Evolutionary conservation across 2,797 vertebrate species (phyloP).

Genomic region (Typhlichthys subterraneus): DNA sequence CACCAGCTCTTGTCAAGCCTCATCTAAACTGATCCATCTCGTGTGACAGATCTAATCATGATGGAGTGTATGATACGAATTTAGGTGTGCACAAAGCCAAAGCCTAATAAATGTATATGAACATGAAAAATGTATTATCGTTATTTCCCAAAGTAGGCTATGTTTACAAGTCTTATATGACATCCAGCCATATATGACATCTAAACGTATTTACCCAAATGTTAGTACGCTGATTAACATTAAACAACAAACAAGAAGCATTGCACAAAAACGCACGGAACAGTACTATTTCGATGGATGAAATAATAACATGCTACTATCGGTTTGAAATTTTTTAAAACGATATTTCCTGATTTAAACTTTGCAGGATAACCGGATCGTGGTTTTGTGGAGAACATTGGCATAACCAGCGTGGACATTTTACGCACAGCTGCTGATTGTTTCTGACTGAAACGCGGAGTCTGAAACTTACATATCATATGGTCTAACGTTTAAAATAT

Average conservation of each 20-base stretch:
- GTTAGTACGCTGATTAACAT: slow-evolving; percentile 13
- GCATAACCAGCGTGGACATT: slow-evolving; percentile 33
- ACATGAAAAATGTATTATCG: slow-evolving; percentile 61
- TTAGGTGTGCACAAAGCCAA: slow-evolving; percentile 51
- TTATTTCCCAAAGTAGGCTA: no score
- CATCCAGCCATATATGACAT: not conserved
- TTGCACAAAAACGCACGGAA: slow-evolving; percentile 1
- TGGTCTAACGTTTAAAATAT: slow-evolving; percentile 88
- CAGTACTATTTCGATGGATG: no score
- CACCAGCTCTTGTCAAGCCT: slow-evolving; percentile 46
- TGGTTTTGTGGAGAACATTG: slow-evolving; percentile 1
- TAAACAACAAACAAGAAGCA: not conserved
- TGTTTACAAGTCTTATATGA: slow-evolving; percentile 35
- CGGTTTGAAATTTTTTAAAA: not conserved
- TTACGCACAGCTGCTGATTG: slow-evolving; percentile 60
- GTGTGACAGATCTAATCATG: slow-evolving; percentile 73
- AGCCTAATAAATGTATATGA: slow-evolving; percentile 73
- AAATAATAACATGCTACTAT: not conserved
- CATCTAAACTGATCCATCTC: slow-evolving; percentile 67
- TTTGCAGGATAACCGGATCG: not conserved
- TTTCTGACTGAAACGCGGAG: slow-evolving; percentile 28
- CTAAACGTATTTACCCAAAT: not conserved
- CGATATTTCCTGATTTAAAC: not conserved
- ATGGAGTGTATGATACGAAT: slow-evolving; percentile 58
- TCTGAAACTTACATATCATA: slow-evolving; percentile 81